Conservation (phyloP, 2,113 vertebrate species). For the Bubalus kerabau region DNA sequence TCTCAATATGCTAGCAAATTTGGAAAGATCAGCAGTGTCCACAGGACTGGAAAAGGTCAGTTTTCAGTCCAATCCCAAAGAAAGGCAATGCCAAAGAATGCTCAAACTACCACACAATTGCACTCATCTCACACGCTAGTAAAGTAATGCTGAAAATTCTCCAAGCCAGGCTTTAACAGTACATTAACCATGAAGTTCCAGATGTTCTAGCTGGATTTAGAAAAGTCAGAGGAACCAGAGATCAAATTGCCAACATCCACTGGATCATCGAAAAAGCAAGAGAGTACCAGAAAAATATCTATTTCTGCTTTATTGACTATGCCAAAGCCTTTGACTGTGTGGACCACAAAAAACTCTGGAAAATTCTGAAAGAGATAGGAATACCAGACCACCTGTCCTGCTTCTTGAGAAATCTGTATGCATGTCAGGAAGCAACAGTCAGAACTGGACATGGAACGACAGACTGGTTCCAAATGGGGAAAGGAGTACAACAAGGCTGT, state of each 20-base stretch:
- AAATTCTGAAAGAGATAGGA: background rate
- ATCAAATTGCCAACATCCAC: background rate
- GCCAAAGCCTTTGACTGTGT: background rate
- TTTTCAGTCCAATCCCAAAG: background rate
- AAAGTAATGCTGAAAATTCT: background rate
- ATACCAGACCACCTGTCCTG: background rate
- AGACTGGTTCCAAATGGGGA: background rate
- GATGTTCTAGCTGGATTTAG: background rate
- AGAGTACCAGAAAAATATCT: background rate
- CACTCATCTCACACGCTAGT: background rate
- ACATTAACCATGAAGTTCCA: background rate
- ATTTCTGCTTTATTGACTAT: background rate
- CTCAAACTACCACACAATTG: background rate
- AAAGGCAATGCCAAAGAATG: background rate
- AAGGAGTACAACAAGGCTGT: background rate
- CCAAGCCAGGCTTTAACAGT: background rate
- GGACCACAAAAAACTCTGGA: background rate
- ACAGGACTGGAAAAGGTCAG: background rate
- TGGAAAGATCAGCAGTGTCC: background rate
- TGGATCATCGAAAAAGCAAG: background rate
- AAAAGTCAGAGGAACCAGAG: background rate
- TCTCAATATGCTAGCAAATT: background rate
- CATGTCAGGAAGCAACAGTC: background rate
- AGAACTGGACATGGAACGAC: background rate
- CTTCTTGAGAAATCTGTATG: background rate